Evolutionary conservation across 1,140 invertebrate species (phyloP).

Genomic region (Drosophila bocqueti): DNA sequence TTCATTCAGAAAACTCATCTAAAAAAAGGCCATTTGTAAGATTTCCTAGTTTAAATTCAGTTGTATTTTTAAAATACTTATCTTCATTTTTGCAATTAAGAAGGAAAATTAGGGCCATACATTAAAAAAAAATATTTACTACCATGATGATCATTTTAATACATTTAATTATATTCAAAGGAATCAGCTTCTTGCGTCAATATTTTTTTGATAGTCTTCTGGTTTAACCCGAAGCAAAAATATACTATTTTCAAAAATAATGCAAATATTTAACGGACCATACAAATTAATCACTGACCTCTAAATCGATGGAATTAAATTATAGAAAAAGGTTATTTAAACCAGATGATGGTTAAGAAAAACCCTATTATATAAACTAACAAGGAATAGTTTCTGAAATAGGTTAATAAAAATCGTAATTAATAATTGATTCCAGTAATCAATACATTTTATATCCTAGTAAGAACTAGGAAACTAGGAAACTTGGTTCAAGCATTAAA

Average conservation of each 20-base stretch:
- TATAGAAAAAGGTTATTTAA: not conserved
- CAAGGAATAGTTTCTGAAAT: not conserved
- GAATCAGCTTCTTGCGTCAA: not conserved
- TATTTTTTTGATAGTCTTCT: not conserved
- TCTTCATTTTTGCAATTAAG: not conserved
- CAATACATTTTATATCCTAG: not conserved
- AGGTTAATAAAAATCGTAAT: not conserved
- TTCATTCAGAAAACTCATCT: not conserved
- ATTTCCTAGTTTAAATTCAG: not conserved
- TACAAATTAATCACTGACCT: too few species aligned
- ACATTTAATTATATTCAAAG: too few species aligned
- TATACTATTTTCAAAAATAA: not conserved
- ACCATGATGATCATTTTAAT: too few species aligned
- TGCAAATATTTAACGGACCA: not conserved
- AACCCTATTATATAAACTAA: too few species aligned
- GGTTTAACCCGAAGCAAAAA: not conserved
- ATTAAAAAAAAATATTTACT: not conserved
- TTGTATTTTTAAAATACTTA: not conserved
- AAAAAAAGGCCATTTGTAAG: too few species aligned
- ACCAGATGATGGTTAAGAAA: too few species aligned
- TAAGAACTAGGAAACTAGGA: slow-evolving; percentile 1
- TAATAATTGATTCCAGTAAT: not conserved
- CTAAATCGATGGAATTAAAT: too few species aligned
- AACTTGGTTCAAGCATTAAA: not conserved
- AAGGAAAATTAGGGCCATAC: too few species aligned